phyloP scores from a whole-genome alignment of 2,797 vertebrate species.

The Tangara arthus region DNA sequence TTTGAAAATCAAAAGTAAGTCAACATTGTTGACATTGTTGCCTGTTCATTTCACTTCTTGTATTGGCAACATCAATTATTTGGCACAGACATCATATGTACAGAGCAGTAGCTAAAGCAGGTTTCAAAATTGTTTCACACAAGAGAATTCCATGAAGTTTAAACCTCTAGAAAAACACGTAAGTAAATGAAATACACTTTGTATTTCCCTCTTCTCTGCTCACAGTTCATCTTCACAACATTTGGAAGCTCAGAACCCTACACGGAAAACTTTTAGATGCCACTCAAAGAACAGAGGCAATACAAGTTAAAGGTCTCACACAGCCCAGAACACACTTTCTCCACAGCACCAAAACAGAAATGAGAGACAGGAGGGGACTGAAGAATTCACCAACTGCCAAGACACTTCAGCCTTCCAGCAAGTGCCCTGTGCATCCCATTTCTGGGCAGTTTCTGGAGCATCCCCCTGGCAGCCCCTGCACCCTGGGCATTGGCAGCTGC shows the following conservation, averaged over 20 bases:
- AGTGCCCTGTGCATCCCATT: background rate
- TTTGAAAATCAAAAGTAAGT: background rate
- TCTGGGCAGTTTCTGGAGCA: background rate
- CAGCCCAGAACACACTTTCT: background rate
- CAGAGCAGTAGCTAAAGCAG: background rate
- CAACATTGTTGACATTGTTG: background rate
- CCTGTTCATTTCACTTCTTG: background rate
- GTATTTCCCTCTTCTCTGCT: background rate
- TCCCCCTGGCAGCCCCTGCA: background rate
- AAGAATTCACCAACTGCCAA: background rate
- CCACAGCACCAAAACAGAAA: background rate
- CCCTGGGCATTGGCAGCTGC: background rate
- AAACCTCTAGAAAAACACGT: background rate
- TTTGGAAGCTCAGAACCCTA: background rate
- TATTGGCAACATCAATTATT: background rate
- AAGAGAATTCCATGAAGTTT: background rate
- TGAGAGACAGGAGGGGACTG: background rate
- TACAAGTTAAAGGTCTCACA: accelerated
- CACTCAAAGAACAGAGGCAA: background rate
- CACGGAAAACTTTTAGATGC: background rate
- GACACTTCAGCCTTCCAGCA: background rate
- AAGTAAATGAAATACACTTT: background rate
- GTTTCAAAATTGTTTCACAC: background rate
- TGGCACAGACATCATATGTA: background rate
- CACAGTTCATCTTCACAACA: background rate